phyloP scores from a whole-genome alignment of 2,888 invertebrate species.

The Noctuana brunneofusca region DNA sequence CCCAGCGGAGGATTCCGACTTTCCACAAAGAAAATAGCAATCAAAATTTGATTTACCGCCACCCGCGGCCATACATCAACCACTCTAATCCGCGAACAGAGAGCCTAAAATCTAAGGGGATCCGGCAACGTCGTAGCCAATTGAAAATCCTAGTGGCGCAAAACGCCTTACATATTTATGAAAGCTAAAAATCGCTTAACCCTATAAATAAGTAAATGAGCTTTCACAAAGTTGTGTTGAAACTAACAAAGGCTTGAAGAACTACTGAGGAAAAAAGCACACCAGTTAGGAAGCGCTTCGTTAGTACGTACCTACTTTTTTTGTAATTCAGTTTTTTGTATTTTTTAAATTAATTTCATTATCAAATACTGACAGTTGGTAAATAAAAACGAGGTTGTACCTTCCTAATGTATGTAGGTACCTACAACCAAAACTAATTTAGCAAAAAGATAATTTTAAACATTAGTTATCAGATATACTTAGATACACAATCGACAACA shows the following conservation, averaged over 20 bases:
- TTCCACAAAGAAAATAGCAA: conserved; percentile 82
- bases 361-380: too few species aligned
- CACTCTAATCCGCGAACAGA: conserved; percentile 76
- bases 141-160: conserved; percentile 75
- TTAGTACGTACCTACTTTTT: too few species aligned
- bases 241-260: too few species aligned
- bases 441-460: too few species aligned
- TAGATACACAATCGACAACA: too few species aligned
- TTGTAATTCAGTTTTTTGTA: too few species aligned
- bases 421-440: too few species aligned
- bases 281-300: too few species aligned
- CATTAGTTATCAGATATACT: neutral
- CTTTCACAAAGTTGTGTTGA: conserved; percentile 30
- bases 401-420: too few species aligned
- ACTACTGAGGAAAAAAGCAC: too few species aligned
- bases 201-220: conserved; percentile 72
- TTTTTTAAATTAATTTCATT: too few species aligned
- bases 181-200: conserved; percentile 63
- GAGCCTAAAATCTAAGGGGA: conserved; percentile 77
- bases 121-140: conserved; percentile 64
- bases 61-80: conserved; percentile 79
- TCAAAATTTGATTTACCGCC: conserved; percentile 83
- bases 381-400: too few species aligned
- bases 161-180: conserved; percentile 76
- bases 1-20: conserved; percentile 72